A percentile compares a stretch with the other conserved stretches of the same genome.
Conservation (phyloP, 2,888 invertebrate genomes). For the Campoplex capitator region DNA sequence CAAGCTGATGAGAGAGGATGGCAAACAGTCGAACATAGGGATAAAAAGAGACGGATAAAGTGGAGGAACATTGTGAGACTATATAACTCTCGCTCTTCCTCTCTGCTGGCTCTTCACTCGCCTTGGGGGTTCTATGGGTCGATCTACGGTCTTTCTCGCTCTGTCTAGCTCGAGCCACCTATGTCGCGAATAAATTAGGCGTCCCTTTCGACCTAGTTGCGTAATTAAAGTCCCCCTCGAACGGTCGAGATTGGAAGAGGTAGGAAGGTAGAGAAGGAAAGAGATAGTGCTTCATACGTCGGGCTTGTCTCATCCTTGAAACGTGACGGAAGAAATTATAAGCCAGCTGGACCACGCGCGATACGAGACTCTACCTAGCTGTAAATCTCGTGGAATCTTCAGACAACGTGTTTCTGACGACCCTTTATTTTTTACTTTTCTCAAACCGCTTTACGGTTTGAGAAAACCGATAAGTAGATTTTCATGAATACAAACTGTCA, state of each 20-base stretch:
- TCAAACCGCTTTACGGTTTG: neutral
- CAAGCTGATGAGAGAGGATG: slow-evolving; percentile 74
- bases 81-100: neutral
- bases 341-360: slow-evolving; percentile 37
- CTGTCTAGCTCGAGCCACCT: slow-evolving; percentile 75
- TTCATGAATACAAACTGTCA: neutral
- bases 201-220: slow-evolving; percentile 83
- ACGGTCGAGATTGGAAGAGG: neutral
- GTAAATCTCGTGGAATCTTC: slow-evolving; percentile 17
- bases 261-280: slow-evolving; percentile 1
- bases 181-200: slow-evolving; percentile 83
- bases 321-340: slow-evolving; percentile 47
- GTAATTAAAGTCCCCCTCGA: slow-evolving; percentile 81
- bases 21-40: slow-evolving; percentile 39
- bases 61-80: slow-evolving; percentile 22
- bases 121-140: slow-evolving; percentile 21
- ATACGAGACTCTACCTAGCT: slow-evolving; percentile 10
- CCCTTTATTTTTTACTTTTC: neutral
- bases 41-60: slow-evolving; percentile 33
- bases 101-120: neutral
- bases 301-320: slow-evolving; percentile 11
- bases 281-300: neutral
- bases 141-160: slow-evolving; percentile 19
- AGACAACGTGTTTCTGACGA: neutral
- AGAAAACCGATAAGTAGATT: neutral